Percentiles rank a stretch among this genome's conserved stretches.
Evolutionary conservation across 2,797 vertebrate species (phyloP).

Genomic region (Ctenopoma kingsleyae): DNA sequence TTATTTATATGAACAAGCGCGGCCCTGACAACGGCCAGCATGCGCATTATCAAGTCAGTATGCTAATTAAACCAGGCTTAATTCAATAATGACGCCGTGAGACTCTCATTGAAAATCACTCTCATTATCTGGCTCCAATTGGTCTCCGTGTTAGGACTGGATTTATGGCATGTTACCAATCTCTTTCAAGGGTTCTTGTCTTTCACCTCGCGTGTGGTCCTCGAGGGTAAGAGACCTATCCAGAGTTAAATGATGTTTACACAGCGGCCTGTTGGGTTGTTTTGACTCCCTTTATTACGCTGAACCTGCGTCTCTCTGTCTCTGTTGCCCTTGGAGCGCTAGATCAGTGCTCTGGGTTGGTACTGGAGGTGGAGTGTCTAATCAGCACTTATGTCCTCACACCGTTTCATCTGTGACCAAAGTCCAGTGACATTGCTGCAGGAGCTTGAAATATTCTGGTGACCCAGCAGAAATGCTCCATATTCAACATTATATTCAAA

Average conservation of each 20-base stretch:
- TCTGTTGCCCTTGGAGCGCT: conserved; percentile 31
- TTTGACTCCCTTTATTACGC: conserved; percentile 72
- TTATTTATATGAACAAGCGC: conserved; percentile 50
- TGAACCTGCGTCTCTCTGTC: conserved; percentile 54
- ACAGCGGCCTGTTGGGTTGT: conserved; percentile 61
- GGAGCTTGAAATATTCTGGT: conserved; percentile 13
- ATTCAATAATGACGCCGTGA: conserved; percentile 69
- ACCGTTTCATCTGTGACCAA: conserved; percentile 28
- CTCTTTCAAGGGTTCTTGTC: conserved; percentile 77
- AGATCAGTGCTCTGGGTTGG: conserved; percentile 12
- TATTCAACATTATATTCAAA: conserved; percentile 20
- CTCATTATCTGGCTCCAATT: conserved; percentile 75
- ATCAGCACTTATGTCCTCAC: conserved; percentile 34
- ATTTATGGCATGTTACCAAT: conserved; percentile 74
- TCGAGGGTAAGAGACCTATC: conserved; percentile 68
- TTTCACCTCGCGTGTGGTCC: conserved; percentile 77
- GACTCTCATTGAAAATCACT: conserved; percentile 63
- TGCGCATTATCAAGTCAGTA: conserved; percentile 53
- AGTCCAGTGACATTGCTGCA: not conserved
- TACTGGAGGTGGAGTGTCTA: conserved; percentile 9
- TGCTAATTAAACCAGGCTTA: conserved; percentile 72
- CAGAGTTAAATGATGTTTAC: conserved; percentile 81
- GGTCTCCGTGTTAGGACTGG: conserved; percentile 61
- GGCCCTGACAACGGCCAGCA: conserved; percentile 54
- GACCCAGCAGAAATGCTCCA: conserved; percentile 24